Percentiles rank a stretch among this genome's conserved stretches.
These are phyloP conservation scores for Furcula furcula DNA, from an alignment of 2,888 invertebrate species.

Conservation along the genomic window DNA sequence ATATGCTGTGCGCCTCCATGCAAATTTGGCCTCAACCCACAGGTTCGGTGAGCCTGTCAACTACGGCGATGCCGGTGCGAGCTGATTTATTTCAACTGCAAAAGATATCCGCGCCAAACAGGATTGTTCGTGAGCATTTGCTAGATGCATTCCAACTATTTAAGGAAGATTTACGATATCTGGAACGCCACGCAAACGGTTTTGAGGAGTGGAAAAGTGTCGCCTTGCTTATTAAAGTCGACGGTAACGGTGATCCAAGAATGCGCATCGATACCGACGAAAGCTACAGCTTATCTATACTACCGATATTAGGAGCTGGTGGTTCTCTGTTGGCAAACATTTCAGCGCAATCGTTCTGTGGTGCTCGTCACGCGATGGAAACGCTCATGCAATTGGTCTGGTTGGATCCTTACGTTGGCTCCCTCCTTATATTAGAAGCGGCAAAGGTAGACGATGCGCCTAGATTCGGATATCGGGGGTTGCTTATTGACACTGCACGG, in stretches of 20 bases:
- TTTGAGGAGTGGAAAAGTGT: conserved; percentile 65
- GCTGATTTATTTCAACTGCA: conserved; percentile 75
- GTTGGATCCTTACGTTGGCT: conserved; percentile 84
- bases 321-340: conserved; percentile 80
- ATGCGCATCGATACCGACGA: conserved; percentile 86
- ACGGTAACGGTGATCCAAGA: conserved; percentile 68
- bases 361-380: conserved; percentile 88
- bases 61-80: conserved; percentile 82
- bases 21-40: conserved; percentile 91
- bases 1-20: conserved; percentile 86
- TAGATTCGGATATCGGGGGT: conserved; percentile 87
- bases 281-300: conserved; percentile 84
- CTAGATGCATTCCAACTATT: conserved; percentile 70
- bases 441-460: conserved; percentile 88
- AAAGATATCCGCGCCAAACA: conserved; percentile 49
- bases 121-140: conserved; percentile 52
- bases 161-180: conserved; percentile 61
- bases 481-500: conserved; percentile 94
- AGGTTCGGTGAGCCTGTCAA: conserved; percentile 83
- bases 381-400: conserved; percentile 89
- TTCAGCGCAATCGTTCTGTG: conserved; percentile 85
- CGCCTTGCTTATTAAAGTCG: conserved; percentile 68
- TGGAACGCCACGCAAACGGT: conserved; percentile 54
- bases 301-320: conserved; percentile 60
- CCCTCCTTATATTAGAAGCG: conserved; percentile 83